A percentile compares a stretch with the other conserved stretches of the same genome.
Conservation (phyloP, 2,797 vertebrate genomes). For the Bradypus variegatus region DNA sequence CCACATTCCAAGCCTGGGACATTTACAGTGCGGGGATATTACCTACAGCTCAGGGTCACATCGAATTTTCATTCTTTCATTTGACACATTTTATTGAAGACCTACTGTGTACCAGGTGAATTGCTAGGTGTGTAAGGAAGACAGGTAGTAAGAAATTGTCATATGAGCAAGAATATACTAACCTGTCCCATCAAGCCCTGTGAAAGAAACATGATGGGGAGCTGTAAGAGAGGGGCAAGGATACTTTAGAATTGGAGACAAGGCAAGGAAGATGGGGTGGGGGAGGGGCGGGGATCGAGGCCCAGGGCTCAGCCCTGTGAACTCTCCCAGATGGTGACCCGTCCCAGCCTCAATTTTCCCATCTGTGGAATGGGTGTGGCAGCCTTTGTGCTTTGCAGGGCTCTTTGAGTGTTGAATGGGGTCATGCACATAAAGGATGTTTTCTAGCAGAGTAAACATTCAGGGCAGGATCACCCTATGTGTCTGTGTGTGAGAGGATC, state of each 20-base stretch:
- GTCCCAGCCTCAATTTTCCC: background rate
- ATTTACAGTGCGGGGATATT: too few species aligned
- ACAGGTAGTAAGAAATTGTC: too few species aligned
- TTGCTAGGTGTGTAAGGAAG: background rate
- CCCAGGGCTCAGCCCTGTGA: background rate
- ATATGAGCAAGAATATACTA: accelerated
- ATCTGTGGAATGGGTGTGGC: background rate
- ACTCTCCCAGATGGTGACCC: background rate
- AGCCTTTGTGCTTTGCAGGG: background rate
- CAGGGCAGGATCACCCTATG: too few species aligned
- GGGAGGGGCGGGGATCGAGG: background rate
- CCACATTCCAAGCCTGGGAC: background rate
- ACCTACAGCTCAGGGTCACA: background rate
- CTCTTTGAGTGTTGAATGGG: background rate
- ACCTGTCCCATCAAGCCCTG: accelerated
- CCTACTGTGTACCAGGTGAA: background rate
- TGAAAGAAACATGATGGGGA: background rate
- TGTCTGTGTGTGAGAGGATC: background rate
- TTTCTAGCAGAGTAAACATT: background rate
- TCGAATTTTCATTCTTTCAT: background rate
- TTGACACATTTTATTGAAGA: background rate
- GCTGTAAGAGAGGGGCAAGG: too few species aligned
- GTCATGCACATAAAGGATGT: background rate
- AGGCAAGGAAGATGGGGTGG: background rate
- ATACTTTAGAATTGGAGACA: background rate